Conservation (phyloP, 1,140 invertebrate species). For the Adelges cooleyi region DNA sequence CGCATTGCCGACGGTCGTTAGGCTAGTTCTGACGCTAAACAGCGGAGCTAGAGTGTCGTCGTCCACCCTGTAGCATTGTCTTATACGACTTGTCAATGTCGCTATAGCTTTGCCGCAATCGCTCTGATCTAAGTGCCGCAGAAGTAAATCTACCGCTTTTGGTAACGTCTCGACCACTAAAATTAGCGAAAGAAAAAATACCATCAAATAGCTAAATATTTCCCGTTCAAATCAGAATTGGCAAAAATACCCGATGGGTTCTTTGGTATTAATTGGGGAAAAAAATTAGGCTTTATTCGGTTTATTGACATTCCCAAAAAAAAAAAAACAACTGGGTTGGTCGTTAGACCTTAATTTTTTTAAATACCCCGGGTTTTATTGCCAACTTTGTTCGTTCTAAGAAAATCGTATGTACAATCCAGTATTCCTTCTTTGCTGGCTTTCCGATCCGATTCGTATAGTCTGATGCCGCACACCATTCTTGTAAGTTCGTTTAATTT, state of each 20-base stretch:
- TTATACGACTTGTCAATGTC: background rate
- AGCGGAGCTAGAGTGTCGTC: background rate
- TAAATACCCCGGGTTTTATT: no score
- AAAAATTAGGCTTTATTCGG: no score
- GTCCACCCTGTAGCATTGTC: background rate
- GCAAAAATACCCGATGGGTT: no score
- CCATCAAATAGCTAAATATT: no score
- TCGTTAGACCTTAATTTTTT: no score
- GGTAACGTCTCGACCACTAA: slow-evolving; percentile 13
- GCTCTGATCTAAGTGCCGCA: background rate
- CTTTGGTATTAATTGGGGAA: no score
- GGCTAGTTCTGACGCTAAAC: background rate
- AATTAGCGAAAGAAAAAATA: no score
- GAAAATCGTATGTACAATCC: no score
- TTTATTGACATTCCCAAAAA: no score
- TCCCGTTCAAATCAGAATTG: no score
- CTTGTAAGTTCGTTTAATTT: background rate
- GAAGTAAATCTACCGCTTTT: background rate
- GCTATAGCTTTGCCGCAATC: background rate
- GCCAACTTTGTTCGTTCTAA: no score
- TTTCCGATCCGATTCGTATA: background rate
- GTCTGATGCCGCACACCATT: background rate
- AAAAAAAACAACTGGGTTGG: no score
- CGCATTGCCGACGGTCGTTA: background rate
- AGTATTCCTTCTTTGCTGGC: background rate